phyloP scores from a whole-genome alignment of 2,888 invertebrate genomes.

The Tethea ocularis region DNA sequence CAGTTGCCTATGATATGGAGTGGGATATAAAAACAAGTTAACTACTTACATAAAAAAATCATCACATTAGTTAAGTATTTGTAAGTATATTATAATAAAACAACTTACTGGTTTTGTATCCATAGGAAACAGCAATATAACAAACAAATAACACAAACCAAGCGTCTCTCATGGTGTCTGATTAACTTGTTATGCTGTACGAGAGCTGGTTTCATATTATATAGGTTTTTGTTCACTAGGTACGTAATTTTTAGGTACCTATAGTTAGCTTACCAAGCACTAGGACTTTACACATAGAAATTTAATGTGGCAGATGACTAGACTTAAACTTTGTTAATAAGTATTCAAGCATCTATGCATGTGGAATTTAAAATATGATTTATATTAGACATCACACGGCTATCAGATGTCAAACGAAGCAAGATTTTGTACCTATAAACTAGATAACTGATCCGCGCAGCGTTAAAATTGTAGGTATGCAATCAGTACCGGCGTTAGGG shows the following conservation, averaged over 20 bases:
- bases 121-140: slow-evolving; percentile 7
- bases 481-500: no score
- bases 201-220: background rate
- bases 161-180: background rate
- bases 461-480: no score
- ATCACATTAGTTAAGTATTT: background rate
- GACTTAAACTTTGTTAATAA: no score
- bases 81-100: no score
- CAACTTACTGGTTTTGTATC: background rate
- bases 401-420: no score
- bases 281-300: slow-evolving; percentile 6
- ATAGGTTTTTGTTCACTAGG: background rate
- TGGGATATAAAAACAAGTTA: background rate
- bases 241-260: background rate
- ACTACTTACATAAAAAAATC: background rate
- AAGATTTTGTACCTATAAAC: no score
- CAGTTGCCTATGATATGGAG: no score
- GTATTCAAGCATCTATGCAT: no score
- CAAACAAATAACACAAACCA: slow-evolving; percentile 7
- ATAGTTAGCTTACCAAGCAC: background rate
- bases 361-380: no score
- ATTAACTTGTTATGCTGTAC: slow-evolving; percentile 3
- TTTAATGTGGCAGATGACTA: background rate
- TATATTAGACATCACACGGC: no score
- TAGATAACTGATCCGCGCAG: no score